Evolutionary conservation across 1,140 invertebrate genomes (phyloP), one percentile per base, ranked within the genome.

Genomic region (Procambarus clarkii): DNA sequence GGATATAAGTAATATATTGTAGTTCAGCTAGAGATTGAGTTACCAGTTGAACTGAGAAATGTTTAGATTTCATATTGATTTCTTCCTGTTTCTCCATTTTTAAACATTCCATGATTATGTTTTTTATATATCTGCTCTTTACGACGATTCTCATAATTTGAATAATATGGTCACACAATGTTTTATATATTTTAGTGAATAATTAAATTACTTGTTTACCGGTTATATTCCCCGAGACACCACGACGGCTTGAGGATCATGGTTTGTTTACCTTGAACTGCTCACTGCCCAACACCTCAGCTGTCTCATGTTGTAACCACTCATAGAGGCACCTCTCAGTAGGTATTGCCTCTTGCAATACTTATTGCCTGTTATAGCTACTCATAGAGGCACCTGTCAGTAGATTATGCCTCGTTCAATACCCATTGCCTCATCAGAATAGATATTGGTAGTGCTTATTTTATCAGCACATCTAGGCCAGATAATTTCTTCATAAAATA

Each of bases 241-340:
- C 60, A 64, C 21, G 18, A 64, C 60, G 18, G 60, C 21, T 21
- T 64, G 60, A 64, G 60, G 60, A 64, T 64, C 13, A 21, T 18
- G 21, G 60, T 18, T 64, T 18, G 18, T 64, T 64, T 64, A 64
- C 60, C 60, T 64, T 64, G 7, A 9, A 58, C 77, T 79, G 77
- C 46, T 50, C 78, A 80, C 78, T 80, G 78, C 78, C 78, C 48
- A 50, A 80, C 78, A 50, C 78, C 46, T 80, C 78, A 80, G 45
- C 78, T 80, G 45, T 80, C 78, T n/a, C 45, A 46, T 80, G 24
- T 48, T 45, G 45, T 80, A 80, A 45, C n/a, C 50, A 50, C 46
- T 78, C 46, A 78, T 18, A 78, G 5, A 45, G 34, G 15, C n/a
- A 24, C 71, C n/a, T 76, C 71, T 76, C 18, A 45, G 44, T 18